phyloP scores from a whole-genome alignment of 2,113 vertebrate species.

The Chamaetylas fuelleborni region DNA sequence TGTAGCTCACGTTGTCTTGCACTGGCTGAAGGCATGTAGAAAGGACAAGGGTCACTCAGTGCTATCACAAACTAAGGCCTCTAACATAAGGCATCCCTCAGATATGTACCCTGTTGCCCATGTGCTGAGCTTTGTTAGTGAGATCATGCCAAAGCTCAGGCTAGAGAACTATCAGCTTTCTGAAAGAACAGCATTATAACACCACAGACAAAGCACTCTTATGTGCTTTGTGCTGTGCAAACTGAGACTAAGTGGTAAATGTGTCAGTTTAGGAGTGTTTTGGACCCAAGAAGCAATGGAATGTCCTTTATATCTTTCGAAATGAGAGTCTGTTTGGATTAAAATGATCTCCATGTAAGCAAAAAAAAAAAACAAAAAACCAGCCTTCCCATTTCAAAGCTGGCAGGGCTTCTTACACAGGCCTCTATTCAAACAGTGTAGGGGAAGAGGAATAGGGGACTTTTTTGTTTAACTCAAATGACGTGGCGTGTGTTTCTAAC shows the following conservation, averaged over 20 bases:
- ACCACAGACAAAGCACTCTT: constrained; percentile 40
- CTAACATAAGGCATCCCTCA: constrained; percentile 26
- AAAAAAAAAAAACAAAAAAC: constrained; percentile 42
- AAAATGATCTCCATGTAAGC: constrained; percentile 59
- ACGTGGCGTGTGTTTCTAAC: constrained; percentile 51
- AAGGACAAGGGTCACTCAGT: constrained; percentile 11
- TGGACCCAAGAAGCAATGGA: constrained; percentile 35
- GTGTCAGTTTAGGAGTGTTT: constrained; percentile 44
- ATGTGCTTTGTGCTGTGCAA: constrained; percentile 55
- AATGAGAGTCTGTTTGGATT: constrained; percentile 59
- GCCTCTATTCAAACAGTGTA: constrained; percentile 34
- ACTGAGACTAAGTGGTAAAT: constrained; percentile 39
- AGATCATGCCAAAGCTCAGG: neutral
- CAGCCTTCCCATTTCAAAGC: constrained; percentile 46
- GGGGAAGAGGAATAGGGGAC: constrained; percentile 40
- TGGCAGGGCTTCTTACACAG: constrained; percentile 47
- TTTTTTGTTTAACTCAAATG: constrained; percentile 53
- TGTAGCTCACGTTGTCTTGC: neutral
- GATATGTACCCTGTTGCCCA: neutral
- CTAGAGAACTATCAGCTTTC: constrained; percentile 35
- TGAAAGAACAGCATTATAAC: constrained; percentile 51
- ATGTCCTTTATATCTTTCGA: constrained; percentile 54
- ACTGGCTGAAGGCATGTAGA: neutral
- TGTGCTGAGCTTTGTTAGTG: constrained; percentile 6
- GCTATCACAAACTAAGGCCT: constrained; percentile 38